Percentiles rank a stretch among this genome's conserved stretches.
Conservation (phyloP, 2,888 invertebrate species). For the Pecten maximus region DNA sequence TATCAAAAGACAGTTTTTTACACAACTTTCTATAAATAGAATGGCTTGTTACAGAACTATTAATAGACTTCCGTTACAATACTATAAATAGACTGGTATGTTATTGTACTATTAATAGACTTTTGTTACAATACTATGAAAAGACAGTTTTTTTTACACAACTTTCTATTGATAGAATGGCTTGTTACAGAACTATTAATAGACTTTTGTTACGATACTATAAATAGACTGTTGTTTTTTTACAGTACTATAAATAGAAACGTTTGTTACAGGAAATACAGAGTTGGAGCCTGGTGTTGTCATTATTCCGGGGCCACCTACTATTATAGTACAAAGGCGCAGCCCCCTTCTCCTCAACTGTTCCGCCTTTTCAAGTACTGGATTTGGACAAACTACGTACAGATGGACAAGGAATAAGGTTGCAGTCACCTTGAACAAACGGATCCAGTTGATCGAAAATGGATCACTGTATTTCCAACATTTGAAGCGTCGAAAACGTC, state of each 20-base stretch:
- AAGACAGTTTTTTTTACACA: no score
- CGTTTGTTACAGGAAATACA: neutral
- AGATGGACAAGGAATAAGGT: slow-evolving; percentile 40
- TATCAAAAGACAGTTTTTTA: no score
- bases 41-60: no score
- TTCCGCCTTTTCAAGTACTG: slow-evolving; percentile 34
- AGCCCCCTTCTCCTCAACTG: slow-evolving; percentile 42
- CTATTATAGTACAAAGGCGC: slow-evolving; percentile 2
- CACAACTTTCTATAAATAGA: no score
- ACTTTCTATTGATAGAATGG: no score
- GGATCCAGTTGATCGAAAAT: slow-evolving; percentile 37
- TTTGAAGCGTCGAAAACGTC: slow-evolving; percentile 40
- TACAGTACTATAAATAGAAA: neutral
- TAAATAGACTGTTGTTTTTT: slow-evolving; percentile 38
- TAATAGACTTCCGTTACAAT: slow-evolving; percentile 8
- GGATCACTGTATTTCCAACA: slow-evolving; percentile 46
- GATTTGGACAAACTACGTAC: slow-evolving; percentile 6
- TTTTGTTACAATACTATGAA: no score
- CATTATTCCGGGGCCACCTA: neutral
- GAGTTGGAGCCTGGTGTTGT: neutral
- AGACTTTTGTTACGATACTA: neutral
- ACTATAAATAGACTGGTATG: no score
- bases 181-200: neutral
- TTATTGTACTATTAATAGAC: no score
- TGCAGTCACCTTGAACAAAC: neutral